These are phyloP conservation scores for Schizaphis graminum DNA, from an alignment of 2,888 invertebrate genomes.

Conservation along the genomic window DNA sequence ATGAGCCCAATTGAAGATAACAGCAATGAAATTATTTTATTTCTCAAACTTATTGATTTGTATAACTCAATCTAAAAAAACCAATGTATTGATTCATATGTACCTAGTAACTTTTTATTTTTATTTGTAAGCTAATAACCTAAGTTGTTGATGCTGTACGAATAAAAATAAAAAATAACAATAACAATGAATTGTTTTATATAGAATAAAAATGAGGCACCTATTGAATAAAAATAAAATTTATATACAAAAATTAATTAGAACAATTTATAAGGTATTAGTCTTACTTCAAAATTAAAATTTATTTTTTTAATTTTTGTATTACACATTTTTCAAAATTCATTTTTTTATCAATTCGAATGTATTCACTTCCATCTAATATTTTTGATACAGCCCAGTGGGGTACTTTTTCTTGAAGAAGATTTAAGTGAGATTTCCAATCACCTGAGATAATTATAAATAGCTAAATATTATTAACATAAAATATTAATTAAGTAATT, in stretches of 20 bases:
- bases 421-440: slow-evolving; percentile 56
- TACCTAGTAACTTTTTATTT: no score
- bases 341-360: slow-evolving; percentile 51
- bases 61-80: no score
- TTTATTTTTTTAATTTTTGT: slow-evolving; percentile 52
- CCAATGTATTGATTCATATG: no score
- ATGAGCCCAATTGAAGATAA: no score
- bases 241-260: neutral
- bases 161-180: neutral
- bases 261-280: neutral
- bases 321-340: slow-evolving; percentile 57
- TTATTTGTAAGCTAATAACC: no score
- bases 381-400: slow-evolving; percentile 38
- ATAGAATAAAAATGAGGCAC: neutral
- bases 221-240: neutral
- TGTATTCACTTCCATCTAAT: slow-evolving; percentile 49
- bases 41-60: no score
- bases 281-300: neutral
- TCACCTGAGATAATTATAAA: slow-evolving; percentile 43
- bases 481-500: neutral
- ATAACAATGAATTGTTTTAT: neutral
- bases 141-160: no score
- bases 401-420: slow-evolving; percentile 57
- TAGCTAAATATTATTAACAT: neutral
- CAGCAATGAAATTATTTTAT: no score